These are phyloP conservation scores for Chiridota heheva DNA, from an alignment of 35 echinoderm and acorn worm genomes.

Conservation along the genomic window DNA sequence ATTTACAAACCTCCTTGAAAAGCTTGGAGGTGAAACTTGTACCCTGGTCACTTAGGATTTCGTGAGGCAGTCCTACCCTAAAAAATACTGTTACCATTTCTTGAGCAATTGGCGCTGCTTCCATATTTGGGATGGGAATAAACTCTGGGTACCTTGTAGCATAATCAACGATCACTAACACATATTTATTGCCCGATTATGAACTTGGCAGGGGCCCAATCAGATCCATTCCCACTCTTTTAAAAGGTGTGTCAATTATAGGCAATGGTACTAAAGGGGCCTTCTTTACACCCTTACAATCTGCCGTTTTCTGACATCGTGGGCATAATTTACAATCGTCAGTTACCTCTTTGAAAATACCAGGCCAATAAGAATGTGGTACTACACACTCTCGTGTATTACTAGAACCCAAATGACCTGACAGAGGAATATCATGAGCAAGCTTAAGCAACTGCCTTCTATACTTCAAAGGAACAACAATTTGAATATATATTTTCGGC, in stretches of 20 bases:
- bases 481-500: background rate
- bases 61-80: constrained; percentile 1
- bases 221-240: background rate
- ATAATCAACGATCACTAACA: constrained; percentile 5
- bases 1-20: background rate
- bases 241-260: constrained; percentile 11
- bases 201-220: too few species aligned
- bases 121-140: background rate
- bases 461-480: background rate
- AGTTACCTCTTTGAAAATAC: constrained; percentile 12
- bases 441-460: background rate
- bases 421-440: background rate
- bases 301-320: constrained; percentile 2
- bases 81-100: constrained; percentile 9
- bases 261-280: constrained; percentile 12
- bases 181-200: constrained; percentile 1
- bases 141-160: constrained; percentile 11
- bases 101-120: background rate
- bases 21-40: constrained; percentile 13
- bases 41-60: constrained; percentile 16
- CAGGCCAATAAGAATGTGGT: constrained; percentile 26
- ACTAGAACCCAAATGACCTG: constrained; percentile 18
- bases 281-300: background rate
- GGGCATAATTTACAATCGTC: constrained; percentile 8
- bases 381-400: constrained; percentile 6